A percentile compares a stretch with the other conserved stretches of the same genome.
Evolutionary conservation across 2,113 vertebrate genomes (phyloP).

Genomic region (Cisticola juncidis): DNA sequence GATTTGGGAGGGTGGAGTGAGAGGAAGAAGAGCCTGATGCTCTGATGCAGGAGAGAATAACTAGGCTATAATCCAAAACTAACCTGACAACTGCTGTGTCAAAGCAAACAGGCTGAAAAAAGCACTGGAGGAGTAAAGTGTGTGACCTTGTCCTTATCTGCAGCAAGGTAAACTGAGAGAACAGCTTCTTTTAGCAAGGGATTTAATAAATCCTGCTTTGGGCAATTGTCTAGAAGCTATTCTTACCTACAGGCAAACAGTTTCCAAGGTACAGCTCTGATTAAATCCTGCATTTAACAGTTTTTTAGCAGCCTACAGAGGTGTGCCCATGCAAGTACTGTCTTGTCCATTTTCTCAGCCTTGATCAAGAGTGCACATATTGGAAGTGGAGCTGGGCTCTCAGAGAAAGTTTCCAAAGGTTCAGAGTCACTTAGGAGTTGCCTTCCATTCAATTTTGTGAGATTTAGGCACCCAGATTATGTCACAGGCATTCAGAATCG

Average conservation of each 20-base stretch:
- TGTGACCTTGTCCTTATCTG: neutral
- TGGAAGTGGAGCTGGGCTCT: neutral
- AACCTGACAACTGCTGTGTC: neutral
- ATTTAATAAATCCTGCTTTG: neutral
- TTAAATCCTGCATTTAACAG: neutral
- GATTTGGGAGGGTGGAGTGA: neutral
- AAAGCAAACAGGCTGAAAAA: neutral
- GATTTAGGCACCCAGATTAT: neutral
- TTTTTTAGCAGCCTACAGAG: neutral
- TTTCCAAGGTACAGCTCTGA: neutral
- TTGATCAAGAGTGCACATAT: rapidly evolving
- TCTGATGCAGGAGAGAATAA: neutral
- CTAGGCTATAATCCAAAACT: neutral
- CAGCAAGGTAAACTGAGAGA: neutral
- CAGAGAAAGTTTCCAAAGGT: neutral
- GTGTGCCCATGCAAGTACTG: neutral
- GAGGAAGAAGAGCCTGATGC: neutral
- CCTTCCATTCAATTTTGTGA: neutral
- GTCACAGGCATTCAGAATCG: neutral
- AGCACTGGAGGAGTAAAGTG: neutral
- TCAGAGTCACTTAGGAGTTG: neutral
- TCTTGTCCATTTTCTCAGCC: neutral
- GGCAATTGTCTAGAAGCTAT: neutral
- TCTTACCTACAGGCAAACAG: neutral
- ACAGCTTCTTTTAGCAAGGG: neutral